Evolutionary conservation across 1,140 invertebrate genomes (phyloP).

Genomic region (Zeugodacus cucurbitae): DNA sequence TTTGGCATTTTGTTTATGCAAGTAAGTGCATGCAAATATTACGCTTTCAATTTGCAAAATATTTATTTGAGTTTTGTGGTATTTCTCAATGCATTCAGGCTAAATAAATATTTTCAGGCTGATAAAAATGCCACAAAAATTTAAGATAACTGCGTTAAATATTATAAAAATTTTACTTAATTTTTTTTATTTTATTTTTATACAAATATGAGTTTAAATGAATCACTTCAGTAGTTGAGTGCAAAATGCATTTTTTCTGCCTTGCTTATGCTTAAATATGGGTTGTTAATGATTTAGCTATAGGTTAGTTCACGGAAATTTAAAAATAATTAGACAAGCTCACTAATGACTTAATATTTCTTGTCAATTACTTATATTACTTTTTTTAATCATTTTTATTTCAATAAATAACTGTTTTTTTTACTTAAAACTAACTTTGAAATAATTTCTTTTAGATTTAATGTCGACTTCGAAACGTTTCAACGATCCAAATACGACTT

Average conservation of each 20-base stretch:
- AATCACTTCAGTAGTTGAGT: no score
- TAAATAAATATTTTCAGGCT: neutral
- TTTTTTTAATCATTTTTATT: no score
- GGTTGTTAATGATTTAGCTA: no score
- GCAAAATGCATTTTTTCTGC: no score
- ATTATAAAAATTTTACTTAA: neutral
- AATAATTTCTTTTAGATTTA: constrained; percentile 67
- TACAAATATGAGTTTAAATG: neutral
- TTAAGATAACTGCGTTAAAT: neutral
- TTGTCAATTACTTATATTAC: no score
- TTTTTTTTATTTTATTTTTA: neutral
- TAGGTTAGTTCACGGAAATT: no score
- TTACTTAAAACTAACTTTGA: neutral
- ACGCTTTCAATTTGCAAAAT: neutral
- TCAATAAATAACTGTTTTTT: no score
- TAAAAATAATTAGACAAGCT: no score
- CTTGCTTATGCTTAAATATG: no score
- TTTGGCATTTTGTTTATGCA: neutral
- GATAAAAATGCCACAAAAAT: neutral
- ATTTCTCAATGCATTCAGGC: neutral
- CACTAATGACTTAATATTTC: no score
- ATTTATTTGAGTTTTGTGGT: neutral
- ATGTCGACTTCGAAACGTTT: constrained; percentile 71
- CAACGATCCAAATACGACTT: constrained; percentile 74
- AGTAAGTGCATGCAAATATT: neutral